Evolutionary conservation across 2,797 vertebrate species (phyloP), one percentile per base, ranked within the genome.

Genomic region (Coregonus suidteri): DNA sequence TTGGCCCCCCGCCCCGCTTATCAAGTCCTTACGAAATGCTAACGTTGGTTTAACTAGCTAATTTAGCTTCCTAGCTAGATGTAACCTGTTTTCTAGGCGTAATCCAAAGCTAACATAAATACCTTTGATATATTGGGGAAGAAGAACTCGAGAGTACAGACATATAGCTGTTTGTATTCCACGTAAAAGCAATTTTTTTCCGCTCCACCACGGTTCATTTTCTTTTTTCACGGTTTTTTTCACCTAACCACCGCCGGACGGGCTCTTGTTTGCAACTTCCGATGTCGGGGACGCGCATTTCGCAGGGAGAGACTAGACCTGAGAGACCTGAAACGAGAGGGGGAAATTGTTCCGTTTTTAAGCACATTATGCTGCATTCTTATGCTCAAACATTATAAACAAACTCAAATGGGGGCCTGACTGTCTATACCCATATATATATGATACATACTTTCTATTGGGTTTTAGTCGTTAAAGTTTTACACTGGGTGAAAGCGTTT

Each of bases 191-290:
- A 20, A 34, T 73, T 53, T 73, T 37, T 71, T 47, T 77, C 81
- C 70, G 70, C 64, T 31, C 51, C 86, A 54, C 53, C 53, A 54
- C 82, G 84, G 84, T 79, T 71, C 71, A 80, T 67, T 51, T n/a
- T n/a, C 68, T 78, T 77, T 25, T 82, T 78, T 72, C 68, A n/a
- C 69, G 37, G 69, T n/a, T n/a, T n/a, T n/a, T 37, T 47, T 51
- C 69, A 4, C 69, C 25, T 16, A 15, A 5, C 6, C 71, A 16
- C 52, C 71, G 53, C 30, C 31, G 31, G 52, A 56, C 83, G 9
- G 77, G 66, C 18, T 59, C 80, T n/a, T 20, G 11, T 6, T 31
- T 53, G 75, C 18, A 0, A 84, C 84, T 91, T 91, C 90, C 88
- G 90, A 85, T 81, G 74, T 18, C 0, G 81, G 53, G 14, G 69